Evolutionary conservation across 2,113 vertebrate species (phyloP), one percentile per base, ranked within the genome.

Genomic region (Gallinago jamesoni): DNA sequence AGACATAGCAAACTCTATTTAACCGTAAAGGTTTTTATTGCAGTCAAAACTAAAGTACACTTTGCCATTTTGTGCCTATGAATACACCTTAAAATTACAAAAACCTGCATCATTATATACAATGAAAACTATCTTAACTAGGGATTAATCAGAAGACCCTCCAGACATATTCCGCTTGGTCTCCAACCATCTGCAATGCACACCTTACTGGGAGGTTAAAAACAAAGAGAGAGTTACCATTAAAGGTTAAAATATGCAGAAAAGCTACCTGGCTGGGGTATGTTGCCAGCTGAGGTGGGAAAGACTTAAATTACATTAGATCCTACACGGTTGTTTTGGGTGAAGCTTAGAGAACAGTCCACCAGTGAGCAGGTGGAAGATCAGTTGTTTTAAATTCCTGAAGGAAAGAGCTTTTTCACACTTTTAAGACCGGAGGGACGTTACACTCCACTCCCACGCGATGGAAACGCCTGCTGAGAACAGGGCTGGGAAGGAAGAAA

Each of bases 331-430:
- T 0, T 31, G 43, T 28, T 70, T 48, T 35, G 86, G n/a, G 47
- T 37, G 55, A 67, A 76, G 62, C 33, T 37, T 48, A 50, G 43
- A 72, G 28, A 24, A 37, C 39, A 56, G 39, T 5, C 30, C 14
- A n/a, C 7, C 59, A 50, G 37, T 0, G 2, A 82, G 37, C 2
- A 19, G 52, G 66, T 19, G 66, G 47, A 79, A 84, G 37, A 89
- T 15, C 11, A 12, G 48, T 15, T 43, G 72, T 72, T 89, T 43
- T 12, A 39, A 48, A 89, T 53, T 84, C 84, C 55, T 52, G 31
- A 68, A 87, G 80, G 48, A 77, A 89, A 84, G 31, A 78, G 89
- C 28, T 79, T 88, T 92, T 93, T 82, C 91, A 93, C 85, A 87
- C 66, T 82, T 82, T 0, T 0, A 37, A 84, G 69, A 63, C 66